Evolutionary conservation across 2,797 vertebrate genomes (phyloP).

Genomic region (Hemitrygon akajei): DNA sequence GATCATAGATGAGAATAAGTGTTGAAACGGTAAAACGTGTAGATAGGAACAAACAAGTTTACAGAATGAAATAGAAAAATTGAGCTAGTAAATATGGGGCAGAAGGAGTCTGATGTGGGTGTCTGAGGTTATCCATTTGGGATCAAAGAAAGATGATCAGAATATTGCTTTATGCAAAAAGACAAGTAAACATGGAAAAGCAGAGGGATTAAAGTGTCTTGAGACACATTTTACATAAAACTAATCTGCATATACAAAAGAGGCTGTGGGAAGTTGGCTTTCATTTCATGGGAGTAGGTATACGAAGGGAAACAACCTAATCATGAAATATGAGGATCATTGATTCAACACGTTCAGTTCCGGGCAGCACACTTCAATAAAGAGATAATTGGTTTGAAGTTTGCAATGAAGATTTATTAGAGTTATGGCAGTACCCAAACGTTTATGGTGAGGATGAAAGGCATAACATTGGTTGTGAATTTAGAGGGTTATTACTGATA

Average conservation of each 20-base stretch:
- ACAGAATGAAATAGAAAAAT: background rate
- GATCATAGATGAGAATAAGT: background rate
- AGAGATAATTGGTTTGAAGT: background rate
- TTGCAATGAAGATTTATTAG: background rate
- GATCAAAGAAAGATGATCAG: background rate
- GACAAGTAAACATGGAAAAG: background rate
- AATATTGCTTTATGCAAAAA: background rate
- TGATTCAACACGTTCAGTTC: background rate
- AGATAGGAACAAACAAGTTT: background rate
- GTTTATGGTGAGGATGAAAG: background rate
- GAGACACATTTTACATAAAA: background rate
- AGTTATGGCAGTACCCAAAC: background rate
- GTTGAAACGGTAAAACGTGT: background rate
- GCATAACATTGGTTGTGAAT: background rate
- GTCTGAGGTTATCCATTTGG: background rate
- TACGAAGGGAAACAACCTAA: background rate
- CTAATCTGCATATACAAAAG: background rate
- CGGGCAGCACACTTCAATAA: background rate
- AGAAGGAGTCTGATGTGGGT: background rate
- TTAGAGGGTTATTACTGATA: background rate
- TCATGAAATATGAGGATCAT: background rate
- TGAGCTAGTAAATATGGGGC: background rate
- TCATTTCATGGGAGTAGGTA: background rate
- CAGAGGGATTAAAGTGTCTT: background rate
- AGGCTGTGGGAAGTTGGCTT: background rate